Evolutionary conservation across 2,888 invertebrate species (phyloP).

Genomic region (Apocheima hispidaria): DNA sequence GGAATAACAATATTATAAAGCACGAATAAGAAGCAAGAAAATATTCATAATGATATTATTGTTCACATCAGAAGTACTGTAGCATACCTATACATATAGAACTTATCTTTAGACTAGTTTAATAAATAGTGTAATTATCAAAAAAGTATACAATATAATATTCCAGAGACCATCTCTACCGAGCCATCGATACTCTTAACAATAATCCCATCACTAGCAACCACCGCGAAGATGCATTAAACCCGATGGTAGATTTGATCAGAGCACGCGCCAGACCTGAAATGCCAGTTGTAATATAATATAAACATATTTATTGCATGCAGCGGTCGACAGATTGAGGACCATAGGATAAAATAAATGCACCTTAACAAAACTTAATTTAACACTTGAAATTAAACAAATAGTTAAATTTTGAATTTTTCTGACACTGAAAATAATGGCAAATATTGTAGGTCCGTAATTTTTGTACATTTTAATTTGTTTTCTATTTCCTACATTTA

Average conservation of each 20-base stretch:
- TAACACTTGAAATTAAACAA: neutral
- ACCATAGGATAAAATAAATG: conserved; percentile 7
- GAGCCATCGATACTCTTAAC: conserved; percentile 32
- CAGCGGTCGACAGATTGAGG: conserved; percentile 37
- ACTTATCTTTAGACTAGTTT: too few relatives aligned
- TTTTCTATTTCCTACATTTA: too few relatives aligned
- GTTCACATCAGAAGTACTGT: too few relatives aligned
- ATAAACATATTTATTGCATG: conserved; percentile 60
- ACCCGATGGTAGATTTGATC: conserved; percentile 72
- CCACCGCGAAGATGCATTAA: conserved; percentile 58
- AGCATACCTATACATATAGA: too few relatives aligned
- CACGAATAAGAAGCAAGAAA: too few relatives aligned
- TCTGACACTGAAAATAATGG: neutral
- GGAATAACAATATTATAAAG: too few relatives aligned
- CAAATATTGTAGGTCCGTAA: too few relatives aligned
- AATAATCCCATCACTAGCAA: conserved; percentile 46
- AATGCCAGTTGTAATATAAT: conserved; percentile 76
- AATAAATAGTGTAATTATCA: too few relatives aligned
- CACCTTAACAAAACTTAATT: neutral
- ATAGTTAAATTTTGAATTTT: neutral
- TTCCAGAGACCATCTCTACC: too few relatives aligned
- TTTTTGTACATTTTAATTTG: too few relatives aligned
- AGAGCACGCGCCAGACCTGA: conserved; percentile 78
- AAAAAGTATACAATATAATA: too few relatives aligned
- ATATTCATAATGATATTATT: too few relatives aligned